Conservation (phyloP, 2,797 vertebrate species). For the Poecilia gillii region DNA sequence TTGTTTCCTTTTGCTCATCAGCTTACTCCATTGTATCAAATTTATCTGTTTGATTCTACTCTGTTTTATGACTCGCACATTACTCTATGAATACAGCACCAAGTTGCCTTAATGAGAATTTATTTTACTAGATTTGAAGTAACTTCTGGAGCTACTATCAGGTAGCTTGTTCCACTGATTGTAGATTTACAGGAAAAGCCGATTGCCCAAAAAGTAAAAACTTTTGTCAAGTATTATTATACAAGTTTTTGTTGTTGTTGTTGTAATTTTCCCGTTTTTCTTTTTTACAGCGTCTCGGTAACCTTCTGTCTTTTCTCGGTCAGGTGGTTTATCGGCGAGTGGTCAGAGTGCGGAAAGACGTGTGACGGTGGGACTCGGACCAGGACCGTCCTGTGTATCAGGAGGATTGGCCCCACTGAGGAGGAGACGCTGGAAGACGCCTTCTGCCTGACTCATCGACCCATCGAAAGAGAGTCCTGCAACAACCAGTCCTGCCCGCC, state of each 20-base stretch:
- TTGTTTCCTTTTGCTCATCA: neutral
- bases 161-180: neutral
- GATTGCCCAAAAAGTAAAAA: neutral
- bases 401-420: conserved; percentile 90
- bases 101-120: neutral
- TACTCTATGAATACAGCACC: neutral
- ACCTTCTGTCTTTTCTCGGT: conserved; percentile 13
- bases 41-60: neutral
- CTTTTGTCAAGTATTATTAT: neutral
- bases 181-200: neutral
- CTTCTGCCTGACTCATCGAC: conserved; percentile 92
- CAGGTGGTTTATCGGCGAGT: conserved; percentile 98
- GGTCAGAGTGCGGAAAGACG: conserved; percentile 95
- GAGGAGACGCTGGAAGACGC: conserved; percentile 93
- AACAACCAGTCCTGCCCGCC: conserved; percentile 98
- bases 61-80: neutral
- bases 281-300: no score
- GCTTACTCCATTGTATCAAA: neutral
- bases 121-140: neutral
- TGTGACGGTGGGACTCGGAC: conserved; percentile 92
- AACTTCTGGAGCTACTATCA: neutral
- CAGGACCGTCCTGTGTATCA: conserved; percentile 92
- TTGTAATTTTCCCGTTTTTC: neutral
- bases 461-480: conserved; percentile 92
- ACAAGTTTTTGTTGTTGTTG: neutral